A percentile compares a stretch with the other conserved stretches of the same genome.
These are phyloP conservation scores for Halcyon malimbica DNA, from an alignment of 2,113 vertebrate species.

Conservation along the genomic window DNA sequence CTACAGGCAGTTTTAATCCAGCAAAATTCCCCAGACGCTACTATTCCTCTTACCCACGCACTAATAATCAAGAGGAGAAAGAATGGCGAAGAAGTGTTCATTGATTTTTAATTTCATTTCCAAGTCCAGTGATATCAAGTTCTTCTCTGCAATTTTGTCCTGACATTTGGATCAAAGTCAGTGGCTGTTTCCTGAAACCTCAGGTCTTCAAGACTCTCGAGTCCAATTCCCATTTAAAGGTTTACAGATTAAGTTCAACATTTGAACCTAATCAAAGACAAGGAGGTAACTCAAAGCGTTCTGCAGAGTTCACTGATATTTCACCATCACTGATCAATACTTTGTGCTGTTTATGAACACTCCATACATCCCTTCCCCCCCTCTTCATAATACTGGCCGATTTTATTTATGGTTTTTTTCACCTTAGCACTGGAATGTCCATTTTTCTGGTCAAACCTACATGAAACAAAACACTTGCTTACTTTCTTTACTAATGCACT, in stretches of 20 bases:
- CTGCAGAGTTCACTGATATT: constrained; percentile 32
- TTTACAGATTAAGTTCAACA: constrained; percentile 72
- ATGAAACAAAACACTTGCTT: not conserved
- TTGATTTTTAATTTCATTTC: constrained; percentile 72
- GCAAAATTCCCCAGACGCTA: not conserved
- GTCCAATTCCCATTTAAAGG: constrained; percentile 55
- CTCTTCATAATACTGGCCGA: not conserved
- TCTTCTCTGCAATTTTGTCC: constrained; percentile 52
- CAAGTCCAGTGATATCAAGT: not conserved
- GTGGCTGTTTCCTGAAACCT: constrained; percentile 55
- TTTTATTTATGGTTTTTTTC: constrained; percentile 47
- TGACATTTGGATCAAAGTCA: constrained; percentile 70
- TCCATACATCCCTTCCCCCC: not conserved
- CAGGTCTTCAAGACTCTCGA: constrained; percentile 13
- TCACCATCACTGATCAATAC: constrained; percentile 39
- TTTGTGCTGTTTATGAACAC: constrained; percentile 46
- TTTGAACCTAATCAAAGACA: constrained; percentile 65
- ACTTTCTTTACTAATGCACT: not conserved
- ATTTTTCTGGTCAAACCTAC: not conserved
- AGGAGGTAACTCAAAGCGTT: constrained; percentile 53
- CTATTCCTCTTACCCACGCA: not conserved
- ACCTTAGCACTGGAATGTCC: not conserved
- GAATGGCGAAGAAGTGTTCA: constrained; percentile 33
- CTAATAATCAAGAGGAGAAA: constrained; percentile 5
- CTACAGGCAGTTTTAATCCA: not conserved